Evolutionary conservation across 2,888 invertebrate species (phyloP), one percentile per base, ranked within the genome.

Genomic region (Drosophila tanythrix): DNA sequence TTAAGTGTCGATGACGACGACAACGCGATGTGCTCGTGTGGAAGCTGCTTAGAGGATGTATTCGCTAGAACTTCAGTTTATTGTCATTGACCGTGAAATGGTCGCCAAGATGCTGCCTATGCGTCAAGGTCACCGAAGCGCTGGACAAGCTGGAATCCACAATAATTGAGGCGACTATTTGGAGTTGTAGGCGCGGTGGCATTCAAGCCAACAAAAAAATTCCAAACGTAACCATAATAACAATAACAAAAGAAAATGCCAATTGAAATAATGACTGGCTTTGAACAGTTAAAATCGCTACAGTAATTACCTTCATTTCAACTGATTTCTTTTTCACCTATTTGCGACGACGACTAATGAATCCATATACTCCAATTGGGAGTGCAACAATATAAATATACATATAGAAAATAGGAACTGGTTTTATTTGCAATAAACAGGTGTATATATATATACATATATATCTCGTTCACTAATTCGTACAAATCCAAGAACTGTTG

Each of bases 41-140:
- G 62, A 67, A 56, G 72, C 71, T 67, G 33, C 56, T 58, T 60
- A n/a, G 59, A 35, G 50, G 55, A 71, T 60, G 58, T 68, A 58
- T 83, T 87, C 86, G 46, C 69, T 36, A 76, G 90, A 90, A 90
- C 46, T 64, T 38, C 73, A 81, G 90, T 86, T 86, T 83, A 76
- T 86, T 90, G 90, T 79, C 87, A 74, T 69, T 71, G 72, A 60
- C 60, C 61, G 59, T 59, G 72, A 76, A 76, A 66, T 69, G 62
- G 38, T 48, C 65, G 18, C 18, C 60, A 29, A 46, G 68, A 63
- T 64, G 64, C 60, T 71, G 70, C 48, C 53, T 63, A 18, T 53
- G 48, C 66, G 69, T 70, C 82, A 68, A 82, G 77, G 74, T 76
- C 74, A 57, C 36, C 59, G 55, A 64, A 38, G 21, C 11, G 56